These are phyloP conservation scores for Sceloporus tristichus DNA, from an alignment of 2,113 vertebrate genomes.

Conservation along the genomic window DNA sequence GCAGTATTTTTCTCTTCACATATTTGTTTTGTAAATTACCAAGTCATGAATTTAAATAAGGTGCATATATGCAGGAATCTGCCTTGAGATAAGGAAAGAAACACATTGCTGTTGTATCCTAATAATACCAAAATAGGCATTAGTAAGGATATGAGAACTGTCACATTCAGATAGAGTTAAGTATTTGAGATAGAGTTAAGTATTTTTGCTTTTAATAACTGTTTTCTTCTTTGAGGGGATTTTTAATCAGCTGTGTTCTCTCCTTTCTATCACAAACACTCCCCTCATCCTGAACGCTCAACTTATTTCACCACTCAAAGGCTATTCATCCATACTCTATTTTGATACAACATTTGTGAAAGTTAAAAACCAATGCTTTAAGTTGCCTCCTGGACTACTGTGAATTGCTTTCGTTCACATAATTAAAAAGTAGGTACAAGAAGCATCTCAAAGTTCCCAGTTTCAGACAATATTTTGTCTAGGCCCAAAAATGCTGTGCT, in stretches of 20 bases:
- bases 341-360: not conserved
- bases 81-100: conserved; percentile 15
- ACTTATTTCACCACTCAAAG: conserved; percentile 55
- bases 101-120: conserved; percentile 26
- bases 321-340: conserved; percentile 50
- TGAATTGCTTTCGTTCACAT: conserved; percentile 47
- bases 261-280: not conserved
- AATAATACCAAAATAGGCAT: not conserved
- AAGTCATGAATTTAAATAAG: not conserved
- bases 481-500: conserved; percentile 24
- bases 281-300: not conserved
- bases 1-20: not conserved
- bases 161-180: conserved; percentile 18
- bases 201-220: conserved; percentile 46
- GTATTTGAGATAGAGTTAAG: conserved; percentile 34
- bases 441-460: conserved; percentile 22
- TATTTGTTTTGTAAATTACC: not conserved
- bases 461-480: conserved; percentile 45
- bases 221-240: conserved; percentile 44
- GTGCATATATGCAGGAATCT: not conserved
- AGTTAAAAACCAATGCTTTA: not conserved
- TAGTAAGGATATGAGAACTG: conserved; percentile 35
- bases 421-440: conserved; percentile 49
- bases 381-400: not conserved
- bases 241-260: conserved; percentile 61